Evolutionary conservation across 2,888 invertebrate genomes (phyloP), one percentile per base, ranked within the genome.

Genomic region (Cabera pusaria): DNA sequence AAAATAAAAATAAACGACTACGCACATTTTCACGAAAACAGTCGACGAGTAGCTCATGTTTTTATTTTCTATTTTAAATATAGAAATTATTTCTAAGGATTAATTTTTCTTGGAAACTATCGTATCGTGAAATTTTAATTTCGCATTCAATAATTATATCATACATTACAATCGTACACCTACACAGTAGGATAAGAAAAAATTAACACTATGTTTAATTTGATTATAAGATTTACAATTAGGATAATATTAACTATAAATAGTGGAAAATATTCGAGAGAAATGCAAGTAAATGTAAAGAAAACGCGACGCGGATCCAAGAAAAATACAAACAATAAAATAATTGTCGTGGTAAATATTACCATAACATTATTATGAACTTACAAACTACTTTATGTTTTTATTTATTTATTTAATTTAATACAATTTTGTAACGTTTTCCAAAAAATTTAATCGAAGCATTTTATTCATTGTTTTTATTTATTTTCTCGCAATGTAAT

Each of bases 181-280:
- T 75, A 77, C 72, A 76, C 63, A 70, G 76, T 75, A 73, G 76
- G 73, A 67, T 64, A 67, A 59, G 39, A 52, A 62, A 65, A 58
- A 49, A 61, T 53, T 56, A 58, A 53, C 33, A 56, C 47, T 58
- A 47, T 40, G 36, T 48, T 34, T 36, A 19, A 42, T 40, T n/a
- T 42, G 35, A 46, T 40, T 26, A 49, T 26, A 45, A 44, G 44
- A 46, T 44, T 40, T 36, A 46, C 51, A 56, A 43, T 29, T 40
- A 39, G 8, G 28, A 43, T 31, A 31, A 43, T 27, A 36, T 32
- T 51, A 44, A 53, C 44, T 55, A 51, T 37, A 35, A 29, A 40
- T 34, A 34, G 31, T 29, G 56, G 50, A 63, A 59, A 45, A 53
- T 65, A 72, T 71, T 72, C 72, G 72, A 72, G 45, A 52, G 26